phyloP scores from a whole-genome alignment of 1,140 invertebrate species.

The Venustaconcha ellipsiformis region DNA sequence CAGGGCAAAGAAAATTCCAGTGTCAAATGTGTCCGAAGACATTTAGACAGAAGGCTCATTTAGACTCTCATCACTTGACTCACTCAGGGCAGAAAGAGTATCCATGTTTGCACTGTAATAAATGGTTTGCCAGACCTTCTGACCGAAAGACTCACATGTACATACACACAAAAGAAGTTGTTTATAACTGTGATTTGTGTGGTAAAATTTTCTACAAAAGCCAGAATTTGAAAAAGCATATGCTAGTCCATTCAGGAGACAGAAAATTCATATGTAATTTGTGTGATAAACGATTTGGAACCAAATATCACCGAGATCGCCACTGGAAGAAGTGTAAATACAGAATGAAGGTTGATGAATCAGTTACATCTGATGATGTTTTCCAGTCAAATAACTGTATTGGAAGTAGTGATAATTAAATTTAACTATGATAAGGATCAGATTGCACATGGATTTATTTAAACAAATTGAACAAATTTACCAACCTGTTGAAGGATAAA shows the following conservation, averaged over 20 bases:
- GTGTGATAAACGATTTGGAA: conserved; percentile 65
- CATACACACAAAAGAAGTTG: conserved; percentile 45
- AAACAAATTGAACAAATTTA: no score
- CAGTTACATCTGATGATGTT: no score
- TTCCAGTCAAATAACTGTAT: no score
- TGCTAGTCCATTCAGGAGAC: conserved; percentile 69
- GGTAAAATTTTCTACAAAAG: conserved; percentile 47
- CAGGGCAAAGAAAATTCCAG: conserved; percentile 67
- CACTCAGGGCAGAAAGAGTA: conserved; percentile 71
- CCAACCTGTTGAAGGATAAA: no score
- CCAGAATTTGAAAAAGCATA: conserved; percentile 69
- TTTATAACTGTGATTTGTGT: conserved; percentile 30
- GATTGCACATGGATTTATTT: no score
- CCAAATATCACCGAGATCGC: conserved; percentile 46
- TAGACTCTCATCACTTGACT: conserved; percentile 70
- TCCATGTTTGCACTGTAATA: conserved; percentile 71
- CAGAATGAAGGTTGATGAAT: no score
- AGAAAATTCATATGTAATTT: conserved; percentile 71
- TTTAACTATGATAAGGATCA: no score
- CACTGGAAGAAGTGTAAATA: conserved; percentile 45
- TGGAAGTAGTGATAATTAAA: no score
- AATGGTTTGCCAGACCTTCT: conserved; percentile 41
- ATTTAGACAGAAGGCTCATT: conserved; percentile 72
- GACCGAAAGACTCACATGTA: conserved; percentile 47
- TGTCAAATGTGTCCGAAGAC: conserved; percentile 73